Conservation (phyloP, 1,140 invertebrate genomes). For the Panonychus citri region DNA sequence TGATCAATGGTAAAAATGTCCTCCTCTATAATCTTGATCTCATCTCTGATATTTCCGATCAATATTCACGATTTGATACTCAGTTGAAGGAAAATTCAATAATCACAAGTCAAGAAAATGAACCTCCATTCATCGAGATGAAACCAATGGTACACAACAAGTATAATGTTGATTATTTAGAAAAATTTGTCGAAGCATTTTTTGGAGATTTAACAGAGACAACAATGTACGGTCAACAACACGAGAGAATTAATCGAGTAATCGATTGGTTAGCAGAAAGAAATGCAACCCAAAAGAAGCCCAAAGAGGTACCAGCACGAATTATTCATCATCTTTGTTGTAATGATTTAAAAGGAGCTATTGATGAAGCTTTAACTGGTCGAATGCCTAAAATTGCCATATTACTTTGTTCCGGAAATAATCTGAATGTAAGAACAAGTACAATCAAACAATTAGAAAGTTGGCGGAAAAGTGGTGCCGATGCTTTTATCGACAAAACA, state of each 20-base stretch:
- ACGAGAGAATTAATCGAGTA: constrained; percentile 6
- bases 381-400: constrained; percentile 7
- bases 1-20: constrained; percentile 1
- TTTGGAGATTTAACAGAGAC: constrained; percentile 5
- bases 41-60: neutral
- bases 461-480: constrained; percentile 7
- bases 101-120: neutral
- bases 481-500: constrained; percentile 4
- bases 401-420: constrained; percentile 5
- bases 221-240: constrained; percentile 1
- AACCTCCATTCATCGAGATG: constrained; percentile 3
- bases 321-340: constrained; percentile 8
- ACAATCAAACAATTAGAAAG: constrained; percentile 5
- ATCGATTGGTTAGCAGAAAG: constrained; percentile 6
- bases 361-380: constrained; percentile 3
- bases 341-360: constrained; percentile 9
- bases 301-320: neutral
- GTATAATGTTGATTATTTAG: neutral
- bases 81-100: constrained; percentile 1
- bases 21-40: constrained; percentile 4
- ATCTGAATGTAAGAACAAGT: neutral
- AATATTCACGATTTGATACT: neutral
- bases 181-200: constrained; percentile 8
- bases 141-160: neutral
- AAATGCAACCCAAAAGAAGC: constrained; percentile 1